Evolutionary conservation across 2,888 invertebrate genomes (phyloP).

Genomic region (Dorcus parallelipipedus): DNA sequence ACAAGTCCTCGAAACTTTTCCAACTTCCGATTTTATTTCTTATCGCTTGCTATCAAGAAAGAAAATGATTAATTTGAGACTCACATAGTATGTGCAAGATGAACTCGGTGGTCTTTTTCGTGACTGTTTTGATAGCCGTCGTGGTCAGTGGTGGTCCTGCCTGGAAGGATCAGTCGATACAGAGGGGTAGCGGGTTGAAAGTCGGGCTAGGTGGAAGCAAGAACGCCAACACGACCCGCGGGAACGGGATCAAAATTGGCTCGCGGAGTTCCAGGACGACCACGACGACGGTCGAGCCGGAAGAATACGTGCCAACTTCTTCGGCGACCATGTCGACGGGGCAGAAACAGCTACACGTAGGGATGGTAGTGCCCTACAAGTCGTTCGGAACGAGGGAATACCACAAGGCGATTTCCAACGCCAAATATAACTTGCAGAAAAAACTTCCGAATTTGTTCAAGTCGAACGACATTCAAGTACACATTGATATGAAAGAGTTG

Average conservation of each 20-base stretch:
- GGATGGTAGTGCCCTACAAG: conserved; percentile 74
- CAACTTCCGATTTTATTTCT: no score
- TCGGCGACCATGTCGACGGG: conserved; percentile 13
- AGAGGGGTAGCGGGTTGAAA: conserved; percentile 44
- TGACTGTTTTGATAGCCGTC: conserved; percentile 42
- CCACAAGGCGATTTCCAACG: conserved; percentile 65
- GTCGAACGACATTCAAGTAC: conserved; percentile 65
- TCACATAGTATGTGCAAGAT: conserved; percentile 27
- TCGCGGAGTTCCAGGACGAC: conserved; percentile 33
- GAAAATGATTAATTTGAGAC: not conserved
- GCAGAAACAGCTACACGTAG: conserved; percentile 55
- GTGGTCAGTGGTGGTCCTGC: conserved; percentile 48
- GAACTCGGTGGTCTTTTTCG: conserved; percentile 40
- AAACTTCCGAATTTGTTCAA: conserved; percentile 65
- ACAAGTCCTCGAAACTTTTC: not conserved
- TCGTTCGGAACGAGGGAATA: conserved; percentile 72
- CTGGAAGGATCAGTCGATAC: conserved; percentile 44
- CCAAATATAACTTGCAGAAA: conserved; percentile 63
- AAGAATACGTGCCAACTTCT: conserved; percentile 36
- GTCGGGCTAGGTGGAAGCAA: conserved; percentile 38
- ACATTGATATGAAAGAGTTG: conserved; percentile 67
- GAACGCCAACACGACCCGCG: conserved; percentile 37
- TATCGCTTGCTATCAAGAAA: not conserved
- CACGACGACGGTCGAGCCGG: conserved; percentile 34
- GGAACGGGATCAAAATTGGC: conserved; percentile 44